Conservation (phyloP, 2,797 vertebrate genomes). For the Sebastes flavidus region DNA sequence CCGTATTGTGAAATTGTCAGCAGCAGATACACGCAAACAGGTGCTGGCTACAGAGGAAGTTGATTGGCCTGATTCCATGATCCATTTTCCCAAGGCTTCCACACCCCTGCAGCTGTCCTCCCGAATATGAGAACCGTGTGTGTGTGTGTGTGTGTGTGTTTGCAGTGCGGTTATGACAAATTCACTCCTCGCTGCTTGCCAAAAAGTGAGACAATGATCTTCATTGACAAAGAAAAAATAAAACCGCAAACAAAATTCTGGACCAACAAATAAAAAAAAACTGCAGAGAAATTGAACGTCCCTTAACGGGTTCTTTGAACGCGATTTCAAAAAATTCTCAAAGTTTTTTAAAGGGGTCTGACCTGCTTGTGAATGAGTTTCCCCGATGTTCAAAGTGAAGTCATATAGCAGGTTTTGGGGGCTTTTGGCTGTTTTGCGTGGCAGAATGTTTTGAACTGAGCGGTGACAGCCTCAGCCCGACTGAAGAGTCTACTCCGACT, state of each 20-base stretch:
- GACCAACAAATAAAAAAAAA: constrained; percentile 7
- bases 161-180: constrained; percentile 66
- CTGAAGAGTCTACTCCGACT: constrained; percentile 64
- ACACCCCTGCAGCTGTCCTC: constrained; percentile 81
- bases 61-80: constrained; percentile 75
- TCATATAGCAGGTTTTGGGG: constrained; percentile 64
- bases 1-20: constrained; percentile 63
- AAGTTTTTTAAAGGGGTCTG: constrained; percentile 43
- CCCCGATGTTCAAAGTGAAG: constrained; percentile 77
- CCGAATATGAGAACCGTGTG: constrained; percentile 76
- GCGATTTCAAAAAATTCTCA: constrained; percentile 1
- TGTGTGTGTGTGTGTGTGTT: constrained; percentile 36
- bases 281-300: background rate
- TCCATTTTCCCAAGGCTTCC: constrained; percentile 80
- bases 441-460: constrained; percentile 80
- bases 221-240: constrained; percentile 43
- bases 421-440: constrained; percentile 71
- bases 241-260: constrained; percentile 13
- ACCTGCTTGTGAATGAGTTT: constrained; percentile 66
- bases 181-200: constrained; percentile 58
- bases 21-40: constrained; percentile 69
- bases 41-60: constrained; percentile 76
- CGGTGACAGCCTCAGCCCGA: constrained; percentile 77
- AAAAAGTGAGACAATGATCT: constrained; percentile 57
- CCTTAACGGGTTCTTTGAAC: background rate